phyloP scores from a whole-genome alignment of 2,113 vertebrate species.

The Microtus ochrogaster region DNA sequence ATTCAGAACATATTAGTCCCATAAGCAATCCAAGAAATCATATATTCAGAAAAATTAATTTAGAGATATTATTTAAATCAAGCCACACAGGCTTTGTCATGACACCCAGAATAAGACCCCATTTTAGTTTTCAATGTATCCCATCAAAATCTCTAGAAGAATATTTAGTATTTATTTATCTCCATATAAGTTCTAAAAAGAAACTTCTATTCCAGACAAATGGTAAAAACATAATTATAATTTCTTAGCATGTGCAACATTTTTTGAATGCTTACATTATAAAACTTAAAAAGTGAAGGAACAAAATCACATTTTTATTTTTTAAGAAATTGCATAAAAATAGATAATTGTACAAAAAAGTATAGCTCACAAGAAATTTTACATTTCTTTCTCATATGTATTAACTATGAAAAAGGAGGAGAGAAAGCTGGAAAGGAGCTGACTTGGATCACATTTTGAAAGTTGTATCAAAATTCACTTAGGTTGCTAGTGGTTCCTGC shows the following conservation, averaged over 20 bases:
- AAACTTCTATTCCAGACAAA: slow-evolving; percentile 4
- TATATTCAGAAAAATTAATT: not conserved
- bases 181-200: too few relatives aligned
- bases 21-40: slow-evolving; percentile 5
- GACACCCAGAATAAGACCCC: not conserved
- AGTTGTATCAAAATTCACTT: slow-evolving; percentile 38
- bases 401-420: not conserved
- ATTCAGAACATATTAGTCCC: not conserved
- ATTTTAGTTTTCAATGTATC: not conserved
- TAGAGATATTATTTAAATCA: slow-evolving; percentile 23
- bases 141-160: slow-evolving; percentile 9
- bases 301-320: not conserved
- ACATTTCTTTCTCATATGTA: not conserved
- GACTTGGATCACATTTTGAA: not conserved
- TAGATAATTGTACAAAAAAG: not conserved
- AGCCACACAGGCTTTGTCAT: not conserved
- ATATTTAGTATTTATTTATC: not conserved
- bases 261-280: slow-evolving; percentile 17
- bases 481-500: not conserved
- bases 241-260: not conserved
- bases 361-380: not conserved
- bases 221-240: not conserved
- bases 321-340: slow-evolving; percentile 16
- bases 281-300: slow-evolving; percentile 18
- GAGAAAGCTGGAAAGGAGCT: slow-evolving; percentile 15